Percentiles rank a stretch among this genome's conserved stretches.
These are phyloP conservation scores for Pseudomyrmex cubaensis DNA, from an alignment of 1,140 invertebrate genomes.

Conservation along the genomic window DNA sequence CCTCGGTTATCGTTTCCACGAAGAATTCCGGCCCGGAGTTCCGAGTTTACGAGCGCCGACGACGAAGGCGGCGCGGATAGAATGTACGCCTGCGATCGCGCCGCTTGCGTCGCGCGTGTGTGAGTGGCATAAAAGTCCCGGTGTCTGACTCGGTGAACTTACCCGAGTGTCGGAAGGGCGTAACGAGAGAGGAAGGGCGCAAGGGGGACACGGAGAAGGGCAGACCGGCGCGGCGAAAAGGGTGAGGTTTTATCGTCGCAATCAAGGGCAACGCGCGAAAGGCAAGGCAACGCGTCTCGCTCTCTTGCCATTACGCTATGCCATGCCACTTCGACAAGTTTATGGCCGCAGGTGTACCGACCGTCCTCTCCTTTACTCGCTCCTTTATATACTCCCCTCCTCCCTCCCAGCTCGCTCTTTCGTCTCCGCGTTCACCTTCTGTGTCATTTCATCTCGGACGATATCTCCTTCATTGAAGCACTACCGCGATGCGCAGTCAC, in stretches of 20 bases:
- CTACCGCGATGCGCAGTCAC: background rate
- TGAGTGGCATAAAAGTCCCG: constrained; percentile 40
- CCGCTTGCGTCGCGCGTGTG: constrained; percentile 38
- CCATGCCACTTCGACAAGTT: constrained; percentile 69
- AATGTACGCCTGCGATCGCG: constrained; percentile 57
- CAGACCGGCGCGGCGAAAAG: constrained; percentile 21
- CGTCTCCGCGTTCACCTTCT: background rate
- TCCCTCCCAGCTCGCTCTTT: no score
- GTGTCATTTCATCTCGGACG: constrained; percentile 20
- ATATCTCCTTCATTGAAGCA: constrained; percentile 4
- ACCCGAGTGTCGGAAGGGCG: constrained; percentile 7
- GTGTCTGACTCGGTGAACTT: background rate
- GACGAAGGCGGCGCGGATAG: constrained; percentile 44
- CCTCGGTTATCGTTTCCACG: constrained; percentile 44
- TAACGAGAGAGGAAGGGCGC: background rate
- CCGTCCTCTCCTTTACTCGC: constrained; percentile 11
- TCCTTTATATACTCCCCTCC: background rate
- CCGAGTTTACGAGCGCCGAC: constrained; percentile 49
- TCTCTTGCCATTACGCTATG: constrained; percentile 64
- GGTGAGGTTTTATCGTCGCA: constrained; percentile 61
- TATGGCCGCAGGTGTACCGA: constrained; percentile 71
- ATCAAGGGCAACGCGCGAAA: constrained; percentile 73
- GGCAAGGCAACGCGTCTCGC: constrained; percentile 49
- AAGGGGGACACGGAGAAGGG: background rate
- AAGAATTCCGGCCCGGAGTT: constrained; percentile 40